phyloP scores from a whole-genome alignment of 2,888 invertebrate species.

The Idaea dimidiata region DNA sequence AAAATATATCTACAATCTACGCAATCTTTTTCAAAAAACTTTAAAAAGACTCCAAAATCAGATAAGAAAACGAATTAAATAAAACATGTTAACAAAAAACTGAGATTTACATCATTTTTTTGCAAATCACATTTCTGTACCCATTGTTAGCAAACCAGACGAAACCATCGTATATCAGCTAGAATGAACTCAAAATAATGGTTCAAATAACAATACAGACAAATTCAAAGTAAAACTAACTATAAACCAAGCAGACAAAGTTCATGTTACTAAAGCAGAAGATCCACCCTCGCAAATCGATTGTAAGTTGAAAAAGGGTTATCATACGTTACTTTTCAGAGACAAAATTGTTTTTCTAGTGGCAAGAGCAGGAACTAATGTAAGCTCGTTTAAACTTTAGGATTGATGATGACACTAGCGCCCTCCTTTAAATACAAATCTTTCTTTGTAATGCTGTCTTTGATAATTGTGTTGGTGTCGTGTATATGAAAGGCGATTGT shows the following conservation, averaged over 20 bases:
- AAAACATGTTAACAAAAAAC: neutral
- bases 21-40: neutral
- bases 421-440: neutral
- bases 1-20: neutral
- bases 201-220: constrained; percentile 21
- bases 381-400: neutral
- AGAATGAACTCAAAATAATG: constrained; percentile 27
- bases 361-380: neutral
- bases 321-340: constrained; percentile 32
- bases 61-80: neutral
- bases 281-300: constrained; percentile 41
- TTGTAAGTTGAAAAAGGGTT: constrained; percentile 47
- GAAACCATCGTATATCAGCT: constrained; percentile 48
- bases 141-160: constrained; percentile 61
- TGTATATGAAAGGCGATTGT: constrained; percentile 28
- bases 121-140: constrained; percentile 26
- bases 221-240: constrained; percentile 6
- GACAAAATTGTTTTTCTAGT: neutral
- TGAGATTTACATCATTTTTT: constrained; percentile 30
- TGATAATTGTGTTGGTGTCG: constrained; percentile 11
- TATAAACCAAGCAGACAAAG: constrained; percentile 12
- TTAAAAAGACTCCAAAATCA: neutral
- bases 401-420: neutral
- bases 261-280: constrained; percentile 13
- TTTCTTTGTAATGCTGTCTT: neutral